Percentiles rank a stretch among this genome's conserved stretches.
These are phyloP conservation scores for Squalus acanthias DNA, from an alignment of 2,797 vertebrate genomes.

Conservation along the genomic window DNA sequence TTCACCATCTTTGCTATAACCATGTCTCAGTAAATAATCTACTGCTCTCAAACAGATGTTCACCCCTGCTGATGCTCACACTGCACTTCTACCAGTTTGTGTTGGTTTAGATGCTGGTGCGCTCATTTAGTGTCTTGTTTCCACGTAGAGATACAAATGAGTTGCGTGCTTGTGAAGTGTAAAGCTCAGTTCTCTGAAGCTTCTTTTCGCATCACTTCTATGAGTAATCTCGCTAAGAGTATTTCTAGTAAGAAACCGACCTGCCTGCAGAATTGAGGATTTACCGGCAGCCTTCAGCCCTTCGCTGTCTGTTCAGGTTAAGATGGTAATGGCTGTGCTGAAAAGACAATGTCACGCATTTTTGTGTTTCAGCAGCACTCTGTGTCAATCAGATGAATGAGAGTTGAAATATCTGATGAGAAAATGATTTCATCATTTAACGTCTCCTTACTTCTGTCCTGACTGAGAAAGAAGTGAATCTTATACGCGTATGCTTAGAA, in stretches of 20 bases:
- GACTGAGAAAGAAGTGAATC: neutral
- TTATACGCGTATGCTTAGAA: neutral
- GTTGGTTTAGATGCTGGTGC: neutral
- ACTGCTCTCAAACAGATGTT: neutral
- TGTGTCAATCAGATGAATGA: constrained; percentile 59
- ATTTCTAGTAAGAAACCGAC: neutral
- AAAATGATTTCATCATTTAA: constrained; percentile 56
- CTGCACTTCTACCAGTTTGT: neutral
- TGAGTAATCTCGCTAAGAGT: neutral
- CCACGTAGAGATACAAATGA: neutral
- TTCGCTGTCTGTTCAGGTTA: neutral
- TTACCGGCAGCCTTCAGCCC: neutral
- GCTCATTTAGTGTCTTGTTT: neutral
- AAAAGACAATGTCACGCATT: neutral
- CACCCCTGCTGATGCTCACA: neutral
- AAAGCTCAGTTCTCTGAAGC: neutral
- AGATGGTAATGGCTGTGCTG: neutral
- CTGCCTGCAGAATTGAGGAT: neutral
- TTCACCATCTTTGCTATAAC: neutral
- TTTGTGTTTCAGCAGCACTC: constrained; percentile 56
- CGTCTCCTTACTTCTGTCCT: neutral
- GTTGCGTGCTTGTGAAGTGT: neutral
- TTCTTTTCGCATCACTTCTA: neutral
- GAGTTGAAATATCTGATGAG: constrained; percentile 57
- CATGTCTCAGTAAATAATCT: neutral